phyloP scores from a whole-genome alignment of 2,113 vertebrate species.

The Symphodus melops region DNA sequence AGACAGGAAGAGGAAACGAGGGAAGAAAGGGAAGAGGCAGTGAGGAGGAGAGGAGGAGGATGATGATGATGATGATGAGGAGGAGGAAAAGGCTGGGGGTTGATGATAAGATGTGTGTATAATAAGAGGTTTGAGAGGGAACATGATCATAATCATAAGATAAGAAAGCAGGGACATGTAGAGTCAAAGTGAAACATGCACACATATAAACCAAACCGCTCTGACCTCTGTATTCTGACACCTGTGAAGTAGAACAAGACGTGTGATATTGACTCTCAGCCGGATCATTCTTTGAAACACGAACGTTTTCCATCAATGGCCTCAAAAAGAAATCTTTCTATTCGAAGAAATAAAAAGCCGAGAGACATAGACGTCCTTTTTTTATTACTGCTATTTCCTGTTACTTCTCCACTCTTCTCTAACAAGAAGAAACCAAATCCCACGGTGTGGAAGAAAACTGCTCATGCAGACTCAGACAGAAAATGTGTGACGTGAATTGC shows the following conservation, averaged over 20 bases:
- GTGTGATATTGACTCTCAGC: constrained; percentile 33
- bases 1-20: background rate
- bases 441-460: constrained; percentile 45
- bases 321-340: constrained; percentile 37
- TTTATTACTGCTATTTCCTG: constrained; percentile 46
- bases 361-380: constrained; percentile 3
- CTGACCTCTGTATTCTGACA: constrained; percentile 18
- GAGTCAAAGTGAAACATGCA: background rate
- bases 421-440: constrained; percentile 56
- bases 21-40: background rate
- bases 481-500: constrained; percentile 58
- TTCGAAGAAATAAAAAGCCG: constrained; percentile 36
- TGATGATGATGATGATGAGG: background rate
- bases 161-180: background rate
- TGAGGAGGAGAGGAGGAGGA: background rate
- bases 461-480: constrained; percentile 59
- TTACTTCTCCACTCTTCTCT: constrained; percentile 45
- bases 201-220: constrained; percentile 12
- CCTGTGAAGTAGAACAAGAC: constrained; percentile 15
- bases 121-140: constrained; percentile 28
- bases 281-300: constrained; percentile 29
- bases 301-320: constrained; percentile 40
- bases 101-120: constrained; percentile 28
- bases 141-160: constrained; percentile 32
- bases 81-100: background rate